A percentile compares a stretch with the other conserved stretches of the same genome.
Conservation (phyloP, 2,113 vertebrate genomes). For the Albula goreensis region DNA sequence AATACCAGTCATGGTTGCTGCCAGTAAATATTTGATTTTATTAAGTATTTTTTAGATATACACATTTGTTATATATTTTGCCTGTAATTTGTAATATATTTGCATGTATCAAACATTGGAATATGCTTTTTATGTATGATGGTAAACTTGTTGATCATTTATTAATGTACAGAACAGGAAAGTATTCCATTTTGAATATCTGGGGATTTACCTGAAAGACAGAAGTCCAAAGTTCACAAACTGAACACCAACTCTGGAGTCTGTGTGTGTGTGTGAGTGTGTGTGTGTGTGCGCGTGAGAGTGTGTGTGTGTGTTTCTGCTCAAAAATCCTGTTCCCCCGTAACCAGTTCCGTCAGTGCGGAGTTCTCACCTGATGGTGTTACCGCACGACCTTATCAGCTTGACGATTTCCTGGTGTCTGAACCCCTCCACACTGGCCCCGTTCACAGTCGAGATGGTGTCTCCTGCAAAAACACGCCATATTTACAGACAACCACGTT, state of each 20-base stretch:
- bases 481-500: slow-evolving; percentile 1
- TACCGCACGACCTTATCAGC: slow-evolving; percentile 85
- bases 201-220: not conserved
- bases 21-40: too few species aligned
- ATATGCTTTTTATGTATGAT: not conserved
- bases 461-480: slow-evolving; percentile 70
- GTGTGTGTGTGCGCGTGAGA: not conserved
- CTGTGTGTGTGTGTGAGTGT: not conserved
- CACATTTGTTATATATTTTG: too few species aligned
- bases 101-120: not conserved
- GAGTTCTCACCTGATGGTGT: slow-evolving; percentile 75
- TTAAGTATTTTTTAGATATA: too few species aligned
- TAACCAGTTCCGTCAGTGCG: not conserved
- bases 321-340: not conserved
- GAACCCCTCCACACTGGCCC: slow-evolving; percentile 79
- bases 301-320: not conserved
- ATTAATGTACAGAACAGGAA: not conserved
- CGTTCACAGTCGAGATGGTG: slow-evolving; percentile 86
- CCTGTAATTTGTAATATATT: too few species aligned
- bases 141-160: not conserved
- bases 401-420: slow-evolving; percentile 91
- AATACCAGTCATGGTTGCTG: too few species aligned
- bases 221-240: not conserved
- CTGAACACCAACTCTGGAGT: not conserved
- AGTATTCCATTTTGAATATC: not conserved